Percentiles rank a stretch among this genome's conserved stretches.
Conservation (phyloP, 2,113 vertebrate genomes). For the Pipa parva region DNA sequence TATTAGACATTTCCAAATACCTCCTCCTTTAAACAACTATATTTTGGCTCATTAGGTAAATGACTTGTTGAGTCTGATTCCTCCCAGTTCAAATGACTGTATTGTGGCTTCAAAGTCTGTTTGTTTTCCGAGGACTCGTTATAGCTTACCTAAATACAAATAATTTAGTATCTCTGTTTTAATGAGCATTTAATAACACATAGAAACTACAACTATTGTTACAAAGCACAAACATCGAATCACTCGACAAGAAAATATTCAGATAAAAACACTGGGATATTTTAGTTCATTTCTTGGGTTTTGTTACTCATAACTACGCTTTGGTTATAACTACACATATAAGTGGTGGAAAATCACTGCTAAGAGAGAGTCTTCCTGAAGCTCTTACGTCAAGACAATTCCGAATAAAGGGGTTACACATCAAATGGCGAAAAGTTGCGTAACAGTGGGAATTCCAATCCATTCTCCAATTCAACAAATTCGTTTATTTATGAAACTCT, state of each 20-base stretch:
- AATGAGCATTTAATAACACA: background rate
- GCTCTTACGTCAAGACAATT: no score
- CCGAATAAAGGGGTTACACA: no score
- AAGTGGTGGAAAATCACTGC: background rate
- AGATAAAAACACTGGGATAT: no score
- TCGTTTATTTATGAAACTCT: no score
- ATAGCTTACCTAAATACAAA: slow-evolving; percentile 6
- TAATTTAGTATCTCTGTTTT: background rate
- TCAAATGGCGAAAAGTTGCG: no score
- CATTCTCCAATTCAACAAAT: no score
- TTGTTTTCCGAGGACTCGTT: background rate
- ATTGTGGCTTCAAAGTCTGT: background rate
- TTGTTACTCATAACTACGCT: background rate
- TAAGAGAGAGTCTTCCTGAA: no score
- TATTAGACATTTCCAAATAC: slow-evolving; percentile 19
- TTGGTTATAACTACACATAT: background rate
- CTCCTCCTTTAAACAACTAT: slow-evolving; percentile 18
- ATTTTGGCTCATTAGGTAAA: slow-evolving; percentile 26
- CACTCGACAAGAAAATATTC: no score
- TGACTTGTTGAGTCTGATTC: slow-evolving; percentile 1
- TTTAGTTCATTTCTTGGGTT: slow-evolving; percentile 2
- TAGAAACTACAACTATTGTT: no score
- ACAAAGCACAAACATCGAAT: no score
- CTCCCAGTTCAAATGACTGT: background rate
- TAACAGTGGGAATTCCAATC: no score